A percentile compares a stretch with the other conserved stretches of the same genome.
phyloP scores from a whole-genome alignment of 2,888 invertebrate genomes.

The Amaurobius ferox region DNA sequence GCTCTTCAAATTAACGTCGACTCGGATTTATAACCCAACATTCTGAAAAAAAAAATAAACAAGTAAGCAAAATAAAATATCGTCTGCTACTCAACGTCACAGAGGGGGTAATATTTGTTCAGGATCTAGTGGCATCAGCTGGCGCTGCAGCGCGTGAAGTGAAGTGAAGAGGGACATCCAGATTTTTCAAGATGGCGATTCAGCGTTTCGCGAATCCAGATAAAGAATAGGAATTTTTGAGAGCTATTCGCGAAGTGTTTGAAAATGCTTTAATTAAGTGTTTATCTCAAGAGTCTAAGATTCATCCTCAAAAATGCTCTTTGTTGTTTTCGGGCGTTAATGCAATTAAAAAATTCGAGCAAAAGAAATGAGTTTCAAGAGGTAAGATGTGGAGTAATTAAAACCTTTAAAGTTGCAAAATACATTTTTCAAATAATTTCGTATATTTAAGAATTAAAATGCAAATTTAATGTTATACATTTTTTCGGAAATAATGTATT shows the following conservation, averaged over 20 bases:
- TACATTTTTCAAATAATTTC: too few species aligned
- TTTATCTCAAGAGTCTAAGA: conserved; percentile 31
- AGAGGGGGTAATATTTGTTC: conserved; percentile 6
- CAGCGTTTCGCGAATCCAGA: conserved; percentile 18
- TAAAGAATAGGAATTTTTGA: conserved; percentile 27
- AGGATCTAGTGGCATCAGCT: conserved; percentile 36
- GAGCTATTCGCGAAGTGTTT: background rate
- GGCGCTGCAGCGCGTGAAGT: conserved; percentile 37
- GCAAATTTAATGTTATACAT: too few species aligned
- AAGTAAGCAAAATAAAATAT: background rate
- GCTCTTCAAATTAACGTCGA: conserved; percentile 29
- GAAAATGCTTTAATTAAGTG: conserved; percentile 47
- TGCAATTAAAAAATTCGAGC: conserved; percentile 12
- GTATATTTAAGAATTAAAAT: too few species aligned
- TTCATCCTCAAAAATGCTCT: conserved; percentile 6
- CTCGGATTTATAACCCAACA: background rate
- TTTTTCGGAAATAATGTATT: too few species aligned
- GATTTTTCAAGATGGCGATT: conserved; percentile 41
- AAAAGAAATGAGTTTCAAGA: background rate
- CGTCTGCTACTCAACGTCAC: background rate
- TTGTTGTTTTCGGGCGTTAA: conserved; percentile 29
- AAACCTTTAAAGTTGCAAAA: too few species aligned
- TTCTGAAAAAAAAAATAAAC: background rate
- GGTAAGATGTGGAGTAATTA: background rate
- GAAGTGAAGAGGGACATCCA: conserved; percentile 40